Conservation (phyloP, 23 tunicate species). For the Ascidia mentula region DNA sequence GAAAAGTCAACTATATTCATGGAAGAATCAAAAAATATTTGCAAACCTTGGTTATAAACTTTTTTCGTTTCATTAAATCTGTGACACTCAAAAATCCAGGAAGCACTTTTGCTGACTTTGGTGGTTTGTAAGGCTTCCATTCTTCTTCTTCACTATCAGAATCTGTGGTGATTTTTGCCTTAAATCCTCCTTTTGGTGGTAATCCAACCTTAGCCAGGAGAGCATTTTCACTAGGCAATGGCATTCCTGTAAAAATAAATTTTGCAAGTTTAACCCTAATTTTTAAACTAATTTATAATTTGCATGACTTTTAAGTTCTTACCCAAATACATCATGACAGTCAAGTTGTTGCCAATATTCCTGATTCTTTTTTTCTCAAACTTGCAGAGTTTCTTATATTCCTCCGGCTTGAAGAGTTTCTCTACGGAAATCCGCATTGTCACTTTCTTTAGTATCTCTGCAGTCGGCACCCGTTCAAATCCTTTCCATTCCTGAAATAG, state of each 20-base stretch:
- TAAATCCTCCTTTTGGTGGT: constrained; percentile 18
- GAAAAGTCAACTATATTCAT: no score
- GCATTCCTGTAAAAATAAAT: constrained; percentile 40
- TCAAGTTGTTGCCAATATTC: constrained; percentile 48
- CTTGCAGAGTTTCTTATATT: constrained; percentile 45
- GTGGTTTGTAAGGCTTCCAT: constrained; percentile 59
- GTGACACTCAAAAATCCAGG: constrained; percentile 16
- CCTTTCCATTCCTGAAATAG: constrained; percentile 34
- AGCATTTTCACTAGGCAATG: constrained; percentile 62
- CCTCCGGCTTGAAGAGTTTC: constrained; percentile 66
- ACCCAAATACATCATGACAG: constrained; percentile 31
- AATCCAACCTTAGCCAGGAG: constrained; percentile 63
- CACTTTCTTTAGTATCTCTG: constrained; percentile 41
- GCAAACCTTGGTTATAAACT: background rate
- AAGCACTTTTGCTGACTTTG: constrained; percentile 1
- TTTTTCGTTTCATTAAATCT: constrained; percentile 7
- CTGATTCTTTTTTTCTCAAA: constrained; percentile 52
- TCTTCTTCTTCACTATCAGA: constrained; percentile 38
- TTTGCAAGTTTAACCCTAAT: no score
- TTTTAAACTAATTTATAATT: no score
- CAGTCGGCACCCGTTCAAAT: constrained; percentile 36
- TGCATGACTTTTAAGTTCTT: background rate
- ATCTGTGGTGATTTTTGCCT: background rate
- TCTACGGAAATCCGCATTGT: constrained; percentile 33
- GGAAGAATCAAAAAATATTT: background rate